Evolutionary conservation across 1,140 invertebrate species (phyloP).

Genomic region (Helicoverpa armigera): DNA sequence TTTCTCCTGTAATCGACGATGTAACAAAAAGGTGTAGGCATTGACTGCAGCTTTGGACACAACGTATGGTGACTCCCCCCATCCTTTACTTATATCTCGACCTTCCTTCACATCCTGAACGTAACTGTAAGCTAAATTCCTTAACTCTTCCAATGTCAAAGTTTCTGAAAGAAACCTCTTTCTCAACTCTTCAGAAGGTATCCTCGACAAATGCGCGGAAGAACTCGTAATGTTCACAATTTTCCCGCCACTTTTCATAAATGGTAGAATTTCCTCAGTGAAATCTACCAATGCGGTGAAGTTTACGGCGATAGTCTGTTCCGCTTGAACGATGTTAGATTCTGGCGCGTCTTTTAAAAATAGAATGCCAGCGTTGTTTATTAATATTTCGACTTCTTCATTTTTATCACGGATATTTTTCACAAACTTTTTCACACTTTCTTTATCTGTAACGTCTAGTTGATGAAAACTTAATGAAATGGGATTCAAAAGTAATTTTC

Average conservation of each 20-base stretch:
- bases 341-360: slow-evolving; percentile 89
- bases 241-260: slow-evolving; percentile 89
- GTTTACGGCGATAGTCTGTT: slow-evolving; percentile 90
- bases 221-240: slow-evolving; percentile 93
- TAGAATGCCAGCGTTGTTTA: slow-evolving; percentile 95
- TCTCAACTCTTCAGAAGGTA: slow-evolving; percentile 87
- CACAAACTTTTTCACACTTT: slow-evolving; percentile 88
- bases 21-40: slow-evolving; percentile 78
- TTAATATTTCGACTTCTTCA: slow-evolving; percentile 91
- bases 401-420: slow-evolving; percentile 86
- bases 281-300: slow-evolving; percentile 89
- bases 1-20: slow-evolving; percentile 62
- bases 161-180: slow-evolving; percentile 84
- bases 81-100: slow-evolving; percentile 83
- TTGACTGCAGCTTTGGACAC: slow-evolving; percentile 91
- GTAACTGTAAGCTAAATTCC: slow-evolving; percentile 89
- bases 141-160: slow-evolving; percentile 87
- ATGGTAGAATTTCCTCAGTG: slow-evolving; percentile 90
- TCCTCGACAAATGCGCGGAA: slow-evolving; percentile 88
- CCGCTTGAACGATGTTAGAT: slow-evolving; percentile 90
- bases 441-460: slow-evolving; percentile 89
- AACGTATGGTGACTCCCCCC: slow-evolving; percentile 85
- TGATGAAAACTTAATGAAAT: slow-evolving; percentile 87
- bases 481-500: slow-evolving; percentile 82
- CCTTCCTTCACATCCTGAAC: slow-evolving; percentile 82